These are phyloP conservation scores for Cinara cedri DNA, from an alignment of 2,888 invertebrate genomes.

Conservation along the genomic window DNA sequence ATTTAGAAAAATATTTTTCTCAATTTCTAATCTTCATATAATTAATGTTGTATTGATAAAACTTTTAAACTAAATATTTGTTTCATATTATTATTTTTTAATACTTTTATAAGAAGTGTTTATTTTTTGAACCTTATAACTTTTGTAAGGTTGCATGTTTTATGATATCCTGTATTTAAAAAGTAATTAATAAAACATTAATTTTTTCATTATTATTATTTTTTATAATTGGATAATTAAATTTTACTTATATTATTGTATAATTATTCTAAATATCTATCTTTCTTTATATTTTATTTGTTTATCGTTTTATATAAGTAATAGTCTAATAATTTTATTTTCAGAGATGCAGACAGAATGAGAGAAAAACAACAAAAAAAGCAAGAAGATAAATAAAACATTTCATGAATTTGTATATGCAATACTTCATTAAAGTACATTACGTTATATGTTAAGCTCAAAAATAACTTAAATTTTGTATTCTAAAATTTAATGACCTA, in stretches of 20 bases:
- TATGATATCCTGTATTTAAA: not conserved
- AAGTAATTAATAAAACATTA: not conserved
- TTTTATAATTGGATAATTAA: not conserved
- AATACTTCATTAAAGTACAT: not conserved
- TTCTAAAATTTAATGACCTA: not conserved
- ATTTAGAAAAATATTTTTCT: too few species aligned
- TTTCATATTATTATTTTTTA: too few species aligned
- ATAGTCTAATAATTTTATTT: slow-evolving; percentile 60
- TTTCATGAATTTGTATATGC: not conserved
- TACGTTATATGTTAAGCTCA: slow-evolving; percentile 22
- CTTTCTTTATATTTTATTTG: not conserved
- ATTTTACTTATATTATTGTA: not conserved
- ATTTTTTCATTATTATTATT: not conserved
- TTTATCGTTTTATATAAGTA: not conserved
- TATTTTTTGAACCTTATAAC: too few species aligned
- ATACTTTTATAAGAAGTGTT: too few species aligned
- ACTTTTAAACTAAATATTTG: too few species aligned
- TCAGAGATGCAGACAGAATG: slow-evolving; percentile 86
- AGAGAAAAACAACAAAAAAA: slow-evolving; percentile 80
- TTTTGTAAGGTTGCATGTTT: not conserved
- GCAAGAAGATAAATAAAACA: slow-evolving; percentile 63
- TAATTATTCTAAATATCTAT: not conserved
- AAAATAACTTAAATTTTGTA: slow-evolving; percentile 34
- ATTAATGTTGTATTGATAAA: too few species aligned
- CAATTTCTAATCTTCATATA: too few species aligned